Evolutionary conservation across 1,140 invertebrate species (phyloP).

Genomic region (Calliopsis andreniformis): DNA sequence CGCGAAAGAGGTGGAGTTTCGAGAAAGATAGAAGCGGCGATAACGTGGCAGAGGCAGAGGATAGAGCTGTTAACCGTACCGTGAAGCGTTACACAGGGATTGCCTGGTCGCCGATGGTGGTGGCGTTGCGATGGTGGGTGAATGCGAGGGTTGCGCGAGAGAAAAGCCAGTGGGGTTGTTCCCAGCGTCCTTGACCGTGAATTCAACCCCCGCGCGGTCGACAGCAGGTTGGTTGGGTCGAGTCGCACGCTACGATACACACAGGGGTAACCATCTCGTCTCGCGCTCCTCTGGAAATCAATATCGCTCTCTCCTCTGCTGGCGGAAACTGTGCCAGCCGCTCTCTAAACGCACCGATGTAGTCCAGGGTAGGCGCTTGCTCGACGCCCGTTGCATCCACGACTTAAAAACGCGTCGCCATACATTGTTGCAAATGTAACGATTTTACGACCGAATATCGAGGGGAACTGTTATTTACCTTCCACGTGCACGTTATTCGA

Average conservation of each 20-base stretch:
- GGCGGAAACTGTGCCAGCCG: conserved; percentile 26
- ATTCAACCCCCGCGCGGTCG: conserved; percentile 49
- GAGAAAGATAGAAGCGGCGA: conserved; percentile 22
- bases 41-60: conserved; percentile 29
- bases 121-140: conserved; percentile 38
- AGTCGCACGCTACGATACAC: conserved; percentile 42
- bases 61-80: conserved; percentile 55
- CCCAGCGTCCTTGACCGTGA: conserved; percentile 72
- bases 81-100: conserved; percentile 49
- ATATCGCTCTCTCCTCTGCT: conserved; percentile 35
- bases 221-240: conserved; percentile 34
- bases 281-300: conserved; percentile 50
- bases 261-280: conserved; percentile 44
- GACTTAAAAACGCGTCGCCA: not conserved
- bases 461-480: too few relatives aligned
- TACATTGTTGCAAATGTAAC: not conserved
- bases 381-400: not conserved
- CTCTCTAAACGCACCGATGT: not conserved
- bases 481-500: not conserved
- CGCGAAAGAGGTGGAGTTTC: conserved; percentile 34
- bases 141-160: conserved; percentile 59
- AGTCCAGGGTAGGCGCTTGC: not conserved
- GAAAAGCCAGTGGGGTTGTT: conserved; percentile 52
- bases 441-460: not conserved
- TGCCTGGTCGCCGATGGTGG: not conserved